Evolutionary conservation across 2,797 vertebrate species (phyloP).

Genomic region (Malurus splendens): DNA sequence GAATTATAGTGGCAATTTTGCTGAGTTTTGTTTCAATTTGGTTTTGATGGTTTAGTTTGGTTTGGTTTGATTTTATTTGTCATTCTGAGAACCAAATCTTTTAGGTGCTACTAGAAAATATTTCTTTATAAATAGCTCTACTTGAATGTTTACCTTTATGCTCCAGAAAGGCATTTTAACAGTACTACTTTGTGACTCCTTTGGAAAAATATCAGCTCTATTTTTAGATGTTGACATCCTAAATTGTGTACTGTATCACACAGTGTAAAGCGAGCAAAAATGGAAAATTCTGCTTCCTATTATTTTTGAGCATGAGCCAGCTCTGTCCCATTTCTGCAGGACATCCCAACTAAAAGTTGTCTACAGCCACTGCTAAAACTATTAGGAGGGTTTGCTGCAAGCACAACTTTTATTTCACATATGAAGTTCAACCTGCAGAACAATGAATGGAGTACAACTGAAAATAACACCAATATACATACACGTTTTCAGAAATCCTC

Average conservation of each 20-base stretch:
- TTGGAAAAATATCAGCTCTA: slow-evolving; percentile 19
- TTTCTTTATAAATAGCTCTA: background rate
- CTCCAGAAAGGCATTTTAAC: slow-evolving; percentile 42
- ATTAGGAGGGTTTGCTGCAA: background rate
- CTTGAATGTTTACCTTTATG: slow-evolving; percentile 12
- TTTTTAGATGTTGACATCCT: slow-evolving; percentile 38
- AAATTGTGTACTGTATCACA: slow-evolving; percentile 26
- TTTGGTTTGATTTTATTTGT: background rate
- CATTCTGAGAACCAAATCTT: background rate
- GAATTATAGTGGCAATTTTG: background rate
- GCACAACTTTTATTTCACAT: background rate
- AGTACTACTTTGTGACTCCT: background rate
- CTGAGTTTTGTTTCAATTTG: background rate
- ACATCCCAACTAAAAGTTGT: background rate
- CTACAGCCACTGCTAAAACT: background rate
- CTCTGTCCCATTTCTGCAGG: background rate
- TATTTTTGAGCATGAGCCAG: slow-evolving; percentile 2
- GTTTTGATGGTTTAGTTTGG: accelerated
- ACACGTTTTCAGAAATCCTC: background rate
- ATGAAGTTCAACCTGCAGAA: background rate
- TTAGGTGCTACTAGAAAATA: slow-evolving; percentile 1
- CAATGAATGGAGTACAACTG: background rate
- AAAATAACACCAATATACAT: background rate
- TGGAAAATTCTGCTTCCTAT: slow-evolving; percentile 12
- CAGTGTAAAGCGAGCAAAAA: slow-evolving; percentile 19